A percentile compares a stretch with the other conserved stretches of the same genome.
phyloP scores from a whole-genome alignment of 64 coral and sea anemone species.

The Platygyra sinensis region DNA sequence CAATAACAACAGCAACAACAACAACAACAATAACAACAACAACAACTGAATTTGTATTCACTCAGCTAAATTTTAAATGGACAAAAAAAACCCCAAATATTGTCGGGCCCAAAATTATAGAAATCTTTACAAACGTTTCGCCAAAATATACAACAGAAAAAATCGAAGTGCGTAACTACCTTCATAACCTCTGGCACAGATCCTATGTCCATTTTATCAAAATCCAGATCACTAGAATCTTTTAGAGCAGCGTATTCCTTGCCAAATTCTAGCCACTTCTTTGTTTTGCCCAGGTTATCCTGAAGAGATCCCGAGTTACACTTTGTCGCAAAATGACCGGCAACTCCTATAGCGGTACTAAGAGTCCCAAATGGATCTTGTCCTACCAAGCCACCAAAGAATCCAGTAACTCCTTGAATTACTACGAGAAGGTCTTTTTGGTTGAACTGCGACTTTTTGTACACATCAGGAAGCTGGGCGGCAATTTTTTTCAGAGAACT shows the following conservation, averaged over 20 bases:
- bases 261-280: slow-evolving; percentile 6
- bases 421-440: background rate
- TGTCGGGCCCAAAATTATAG: no score
- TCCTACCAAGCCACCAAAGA: background rate
- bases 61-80: no score
- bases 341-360: background rate
- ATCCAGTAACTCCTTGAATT: slow-evolving; percentile 8
- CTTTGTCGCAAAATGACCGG: background rate
- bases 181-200: slow-evolving; percentile 9
- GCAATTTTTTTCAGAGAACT: background rate
- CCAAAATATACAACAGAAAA: background rate
- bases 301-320: background rate
- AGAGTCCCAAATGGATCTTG: background rate
- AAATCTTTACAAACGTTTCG: no score
- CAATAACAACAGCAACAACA: no score
- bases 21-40: no score
- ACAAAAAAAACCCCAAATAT: no score
- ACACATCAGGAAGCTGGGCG: background rate
- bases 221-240: slow-evolving; percentile 8
- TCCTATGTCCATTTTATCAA: background rate
- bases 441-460: background rate
- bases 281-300: background rate
- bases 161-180: background rate
- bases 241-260: background rate
- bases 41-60: no score